Base-by-base conservation (phyloP, 2,888 invertebrate species). In the Heterodera filipjevi region DNA sequence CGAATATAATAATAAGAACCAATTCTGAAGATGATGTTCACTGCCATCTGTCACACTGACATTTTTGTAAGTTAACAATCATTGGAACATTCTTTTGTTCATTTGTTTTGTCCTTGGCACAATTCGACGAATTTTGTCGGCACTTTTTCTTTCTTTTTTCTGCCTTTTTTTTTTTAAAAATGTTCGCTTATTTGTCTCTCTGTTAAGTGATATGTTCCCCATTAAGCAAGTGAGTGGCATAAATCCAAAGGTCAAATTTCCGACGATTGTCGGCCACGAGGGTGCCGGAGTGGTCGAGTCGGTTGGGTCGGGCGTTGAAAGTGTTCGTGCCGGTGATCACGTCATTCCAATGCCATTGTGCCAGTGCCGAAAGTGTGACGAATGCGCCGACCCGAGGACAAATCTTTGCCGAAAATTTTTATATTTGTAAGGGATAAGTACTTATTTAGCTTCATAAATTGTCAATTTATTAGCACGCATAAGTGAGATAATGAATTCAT, bases 341-440 rank as follows among this genome's bases (percentile, higher is more conserved):
- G 99, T 99, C n/a, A 93, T 99, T 82, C 97, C 98, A 0, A 90
- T 96, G 39, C 99, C 97, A 89, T 93, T 96, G 80, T 98, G 99
- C 0, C 97, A 99, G 91, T 99, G 99, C 90, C 92, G 93, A 44
- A 93, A 95, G 30, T 99, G 99, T 91, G 95, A 97, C 90, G 99
- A 95, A 90, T 99, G 99, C 90, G 93, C 93, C 81, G 95, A 93
- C 80, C 93, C 94, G 0, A 98, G 98, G 90, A 98, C 99, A 0
- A 99, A 99, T 91, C 91, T 99, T 16, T 99, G 99, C 89, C 93
- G 94, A 88, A 96, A 95, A 90, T 95, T 99, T 79, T 93, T 95
- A 72, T 84, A 94, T 94, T 68, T 68, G 32, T 32, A 49, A 49
- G 8, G 44, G n/a, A 27, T 12, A 8, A 33, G 32, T 66, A 27